These are phyloP conservation scores for Leptopterna dolabrata DNA, from an alignment of 2,888 invertebrate species.

Conservation along the genomic window DNA sequence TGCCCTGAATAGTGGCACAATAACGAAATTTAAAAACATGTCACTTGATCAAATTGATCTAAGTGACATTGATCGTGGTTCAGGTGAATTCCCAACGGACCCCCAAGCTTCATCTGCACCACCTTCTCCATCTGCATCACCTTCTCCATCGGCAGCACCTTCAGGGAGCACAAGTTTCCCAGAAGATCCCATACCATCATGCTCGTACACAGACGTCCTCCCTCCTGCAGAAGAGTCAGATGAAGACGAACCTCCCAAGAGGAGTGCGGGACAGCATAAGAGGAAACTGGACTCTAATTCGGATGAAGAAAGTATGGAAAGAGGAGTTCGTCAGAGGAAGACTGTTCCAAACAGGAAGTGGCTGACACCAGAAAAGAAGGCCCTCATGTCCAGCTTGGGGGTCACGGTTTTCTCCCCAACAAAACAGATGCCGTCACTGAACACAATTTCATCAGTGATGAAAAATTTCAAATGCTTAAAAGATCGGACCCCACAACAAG, in stretches of 20 bases:
- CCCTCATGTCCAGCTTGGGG: background rate
- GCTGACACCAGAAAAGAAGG: background rate
- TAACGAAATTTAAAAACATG: background rate
- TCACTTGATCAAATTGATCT: conserved; percentile 8
- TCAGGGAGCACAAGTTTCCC: too few species aligned
- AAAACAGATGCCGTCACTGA: background rate
- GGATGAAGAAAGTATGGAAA: background rate
- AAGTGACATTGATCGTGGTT: background rate
- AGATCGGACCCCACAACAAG: background rate
- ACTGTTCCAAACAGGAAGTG: background rate
- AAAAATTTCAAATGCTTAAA: background rate
- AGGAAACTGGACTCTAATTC: background rate
- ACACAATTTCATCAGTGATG: background rate
- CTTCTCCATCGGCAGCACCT: too few species aligned
- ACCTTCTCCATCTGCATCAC: background rate
- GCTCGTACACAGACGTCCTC: too few species aligned
- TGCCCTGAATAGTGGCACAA: background rate
- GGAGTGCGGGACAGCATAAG: background rate
- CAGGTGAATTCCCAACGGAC: too few species aligned
- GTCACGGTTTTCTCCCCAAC: background rate
- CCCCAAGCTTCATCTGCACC: too few species aligned
- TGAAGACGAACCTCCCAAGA: background rate
- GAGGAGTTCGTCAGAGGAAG: background rate
- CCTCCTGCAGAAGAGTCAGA: background rate
- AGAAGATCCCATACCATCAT: background rate